Evolutionary conservation across 2,888 invertebrate species (phyloP).

Genomic region (Clistopyga incitator): DNA sequence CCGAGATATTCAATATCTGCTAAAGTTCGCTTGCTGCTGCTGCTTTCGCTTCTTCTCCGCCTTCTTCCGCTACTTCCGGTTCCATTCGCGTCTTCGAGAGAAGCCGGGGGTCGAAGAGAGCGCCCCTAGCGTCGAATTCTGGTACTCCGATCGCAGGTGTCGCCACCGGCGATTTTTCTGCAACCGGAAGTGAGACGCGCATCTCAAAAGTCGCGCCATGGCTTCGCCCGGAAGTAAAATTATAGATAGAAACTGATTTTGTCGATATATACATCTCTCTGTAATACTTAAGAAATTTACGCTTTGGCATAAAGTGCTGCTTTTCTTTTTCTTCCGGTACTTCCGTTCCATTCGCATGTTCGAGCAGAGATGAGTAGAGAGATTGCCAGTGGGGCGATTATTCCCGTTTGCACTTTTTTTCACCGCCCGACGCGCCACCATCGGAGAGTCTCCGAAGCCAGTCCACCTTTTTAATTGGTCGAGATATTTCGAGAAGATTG

Average conservation of each 20-base stretch:
- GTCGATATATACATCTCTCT: constrained; percentile 42
- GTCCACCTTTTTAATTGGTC: too few relatives aligned
- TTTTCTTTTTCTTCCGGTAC: constrained; percentile 27
- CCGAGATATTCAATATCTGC: constrained; percentile 83
- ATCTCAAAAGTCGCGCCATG: constrained; percentile 27
- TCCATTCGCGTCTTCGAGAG: constrained; percentile 51
- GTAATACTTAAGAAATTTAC: too few relatives aligned
- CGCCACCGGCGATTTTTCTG: background rate
- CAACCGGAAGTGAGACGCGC: constrained; percentile 9
- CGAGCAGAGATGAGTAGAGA: too few relatives aligned
- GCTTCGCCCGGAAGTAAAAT: constrained; percentile 37
- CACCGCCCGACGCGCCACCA: too few relatives aligned
- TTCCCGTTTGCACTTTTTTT: too few relatives aligned
- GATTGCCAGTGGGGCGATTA: too few relatives aligned
- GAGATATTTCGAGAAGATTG: too few relatives aligned
- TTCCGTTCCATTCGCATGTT: constrained; percentile 43
- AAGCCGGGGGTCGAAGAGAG: constrained; percentile 51
- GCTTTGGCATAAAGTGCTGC: too few relatives aligned
- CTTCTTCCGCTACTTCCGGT: constrained; percentile 10
- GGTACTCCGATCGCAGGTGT: background rate
- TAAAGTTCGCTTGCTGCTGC: constrained; percentile 72
- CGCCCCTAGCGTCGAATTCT: background rate
- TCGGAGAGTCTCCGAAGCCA: too few relatives aligned
- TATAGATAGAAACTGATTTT: constrained; percentile 57
- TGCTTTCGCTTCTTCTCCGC: constrained; percentile 45